Evolutionary conservation across 2,797 vertebrate species (phyloP).

Genomic region (Melanotaenia maccullochi): DNA sequence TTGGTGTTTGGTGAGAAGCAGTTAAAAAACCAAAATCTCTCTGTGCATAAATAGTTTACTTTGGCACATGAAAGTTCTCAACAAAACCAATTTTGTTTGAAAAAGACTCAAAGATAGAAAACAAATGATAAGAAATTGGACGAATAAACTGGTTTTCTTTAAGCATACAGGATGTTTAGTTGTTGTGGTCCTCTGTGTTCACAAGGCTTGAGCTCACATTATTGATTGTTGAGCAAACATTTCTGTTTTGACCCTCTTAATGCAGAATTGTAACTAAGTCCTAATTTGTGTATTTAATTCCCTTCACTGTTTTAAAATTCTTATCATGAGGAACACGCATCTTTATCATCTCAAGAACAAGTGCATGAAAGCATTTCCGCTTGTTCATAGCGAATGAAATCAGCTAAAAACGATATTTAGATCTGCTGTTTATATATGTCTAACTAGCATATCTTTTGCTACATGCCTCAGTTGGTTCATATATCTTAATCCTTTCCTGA

Average conservation of each 20-base stretch:
- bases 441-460: conserved; percentile 19
- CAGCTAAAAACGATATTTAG: not conserved
- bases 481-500: conserved; percentile 6
- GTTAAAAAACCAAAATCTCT: not conserved
- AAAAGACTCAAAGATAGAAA: not conserved
- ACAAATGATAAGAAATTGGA: not conserved
- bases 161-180: not conserved
- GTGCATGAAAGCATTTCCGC: not conserved
- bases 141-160: not conserved
- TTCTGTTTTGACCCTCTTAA: conserved; percentile 2
- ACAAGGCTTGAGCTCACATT: not conserved
- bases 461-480: conserved; percentile 4
- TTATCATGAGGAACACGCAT: conserved; percentile 5
- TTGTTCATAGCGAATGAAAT: not conserved
- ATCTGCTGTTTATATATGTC: no score
- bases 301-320: not conserved
- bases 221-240: conserved; percentile 11
- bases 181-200: conserved; percentile 11
- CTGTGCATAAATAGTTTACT: not conserved
- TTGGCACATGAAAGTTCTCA: not conserved
- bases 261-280: conserved; percentile 8
- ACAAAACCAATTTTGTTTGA: not conserved
- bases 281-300: conserved; percentile 16
- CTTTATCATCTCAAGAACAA: not conserved
- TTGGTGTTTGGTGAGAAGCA: not conserved